Base-by-base conservation (phyloP, 2,113 vertebrate genomes). In the Hippocampus comes region DNA sequence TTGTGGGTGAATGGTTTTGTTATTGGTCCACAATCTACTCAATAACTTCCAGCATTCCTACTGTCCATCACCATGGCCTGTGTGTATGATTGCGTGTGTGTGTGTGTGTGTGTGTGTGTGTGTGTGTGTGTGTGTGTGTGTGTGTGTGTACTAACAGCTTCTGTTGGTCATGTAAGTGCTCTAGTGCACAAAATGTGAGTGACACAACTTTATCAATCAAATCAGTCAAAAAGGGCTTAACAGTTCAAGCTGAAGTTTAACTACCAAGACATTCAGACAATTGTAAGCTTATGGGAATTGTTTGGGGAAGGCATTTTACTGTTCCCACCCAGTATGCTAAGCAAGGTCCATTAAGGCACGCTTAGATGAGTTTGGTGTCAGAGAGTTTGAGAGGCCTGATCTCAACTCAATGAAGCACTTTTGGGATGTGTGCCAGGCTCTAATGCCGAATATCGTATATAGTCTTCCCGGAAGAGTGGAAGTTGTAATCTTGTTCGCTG, bases 11-110 rank as follows among this genome's bases (percentile, higher is more conserved):
- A 84, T 90, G 87, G 78, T 84, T 83, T 75, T 88, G 89, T 90
- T 90, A 90, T 91, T 91, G 89, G 89, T 81, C 85, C 83, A 75
- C 84, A 89, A 89, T 91, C 87, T 87, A 84, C 77, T 88, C 86
- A 89, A 90, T 88, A 90, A 90, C 86, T 82, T 83, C 73, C 75
- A 84, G 85, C 83, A 73, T 86, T 86, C 76, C 76, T 80, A 75
- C 85, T 84, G 84, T 83, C 86, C 74, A 82, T 87, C 86, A 87
- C 74, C 71, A 56, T 64, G 55, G 70, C 41, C 21, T 43, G n/a
- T 30, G 27, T 18, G 17, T 18, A n/a, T 66, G 63, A 74, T 60
- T 46, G 57, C 43, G 6, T 20, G 21, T 53, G 18, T 53, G 25
- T 20, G 38, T 57, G 49, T 56, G 34, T 72, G 43, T 53, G 72